phyloP scores from a whole-genome alignment of 1,140 invertebrate species.

The Prorops nasuta region DNA sequence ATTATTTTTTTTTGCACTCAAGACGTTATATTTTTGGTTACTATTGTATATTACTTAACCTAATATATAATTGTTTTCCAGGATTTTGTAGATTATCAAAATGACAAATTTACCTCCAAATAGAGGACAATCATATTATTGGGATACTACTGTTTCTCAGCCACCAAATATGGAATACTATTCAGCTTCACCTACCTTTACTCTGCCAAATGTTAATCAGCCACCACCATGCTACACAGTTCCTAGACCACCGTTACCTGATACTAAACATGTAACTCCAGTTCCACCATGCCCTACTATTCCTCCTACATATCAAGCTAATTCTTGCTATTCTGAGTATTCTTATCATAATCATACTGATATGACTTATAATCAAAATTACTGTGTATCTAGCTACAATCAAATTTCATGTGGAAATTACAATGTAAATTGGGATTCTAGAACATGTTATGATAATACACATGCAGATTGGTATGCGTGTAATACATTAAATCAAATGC shows the following conservation, averaged over 20 bases:
- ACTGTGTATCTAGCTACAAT: constrained; percentile 11
- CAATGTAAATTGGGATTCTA: constrained; percentile 25
- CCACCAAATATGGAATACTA: constrained; percentile 32
- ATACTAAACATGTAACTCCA: constrained; percentile 10
- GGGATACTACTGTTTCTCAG: constrained; percentile 26
- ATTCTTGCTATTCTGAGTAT: constrained; percentile 9
- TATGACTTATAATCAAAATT: constrained; percentile 16
- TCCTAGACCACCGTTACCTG: constrained; percentile 20
- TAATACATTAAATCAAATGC: constrained; percentile 1
- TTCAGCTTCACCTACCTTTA: constrained; percentile 23
- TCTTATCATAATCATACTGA: constrained; percentile 20
- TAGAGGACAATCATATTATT: constrained; percentile 28
- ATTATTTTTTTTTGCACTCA: constrained; percentile 7
- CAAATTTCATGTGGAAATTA: constrained; percentile 16
- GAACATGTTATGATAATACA: constrained; percentile 12
- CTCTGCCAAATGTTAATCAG: constrained; percentile 35
- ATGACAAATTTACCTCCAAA: constrained; percentile 37
- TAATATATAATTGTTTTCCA: neutral
- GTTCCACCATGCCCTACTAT: constrained; percentile 2
- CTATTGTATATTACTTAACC: constrained; percentile 8
- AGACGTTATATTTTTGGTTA: neutral
- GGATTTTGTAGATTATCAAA: constrained; percentile 10
- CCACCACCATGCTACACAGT: constrained; percentile 29
- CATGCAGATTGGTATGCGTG: constrained; percentile 19
- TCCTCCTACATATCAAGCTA: constrained; percentile 7